A percentile compares a stretch with the other conserved stretches of the same genome.
These are phyloP conservation scores for Eumaeus atala DNA, from an alignment of 1,140 invertebrate genomes.

Conservation along the genomic window DNA sequence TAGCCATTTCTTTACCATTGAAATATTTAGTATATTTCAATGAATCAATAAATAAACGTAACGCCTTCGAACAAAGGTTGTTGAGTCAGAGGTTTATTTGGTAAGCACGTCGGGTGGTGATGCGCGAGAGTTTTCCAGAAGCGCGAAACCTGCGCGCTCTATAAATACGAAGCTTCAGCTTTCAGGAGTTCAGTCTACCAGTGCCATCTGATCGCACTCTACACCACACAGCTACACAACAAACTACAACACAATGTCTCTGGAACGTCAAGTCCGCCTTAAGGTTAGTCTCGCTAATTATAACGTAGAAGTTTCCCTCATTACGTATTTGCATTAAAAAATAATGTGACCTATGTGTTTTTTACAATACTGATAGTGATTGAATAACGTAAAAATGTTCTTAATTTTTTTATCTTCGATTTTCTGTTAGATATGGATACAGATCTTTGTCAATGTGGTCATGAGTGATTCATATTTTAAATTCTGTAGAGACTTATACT, in stretches of 20 bases:
- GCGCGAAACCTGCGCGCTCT: slow-evolving; percentile 54
- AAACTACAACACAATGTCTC: slow-evolving; percentile 79
- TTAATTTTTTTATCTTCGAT: too few species aligned
- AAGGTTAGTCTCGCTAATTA: slow-evolving; percentile 76
- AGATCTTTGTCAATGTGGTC: too few species aligned
- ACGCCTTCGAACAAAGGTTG: slow-evolving; percentile 43
- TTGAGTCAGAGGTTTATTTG: slow-evolving; percentile 67
- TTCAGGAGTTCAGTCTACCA: slow-evolving; percentile 69
- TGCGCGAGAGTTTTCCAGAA: slow-evolving; percentile 64
- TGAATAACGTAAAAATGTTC: too few species aligned
- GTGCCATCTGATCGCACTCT: slow-evolving; percentile 45
- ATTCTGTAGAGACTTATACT: too few species aligned
- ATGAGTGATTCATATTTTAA: too few species aligned
- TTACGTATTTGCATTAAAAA: too few species aligned
- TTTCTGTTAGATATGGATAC: too few species aligned
- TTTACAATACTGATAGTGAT: too few species aligned
- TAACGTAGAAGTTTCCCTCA: not conserved
- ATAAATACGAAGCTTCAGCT: slow-evolving; percentile 64
- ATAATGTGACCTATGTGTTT: too few species aligned
- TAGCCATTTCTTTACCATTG: too few species aligned
- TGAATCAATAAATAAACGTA: not conserved
- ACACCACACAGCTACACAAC: slow-evolving; percentile 50
- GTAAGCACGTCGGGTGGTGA: slow-evolving; percentile 41
- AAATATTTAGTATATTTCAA: too few species aligned
- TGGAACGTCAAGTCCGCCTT: slow-evolving; percentile 86